Conservation (phyloP, 2,113 vertebrate genomes). For the Engraulis encrasicolus region DNA sequence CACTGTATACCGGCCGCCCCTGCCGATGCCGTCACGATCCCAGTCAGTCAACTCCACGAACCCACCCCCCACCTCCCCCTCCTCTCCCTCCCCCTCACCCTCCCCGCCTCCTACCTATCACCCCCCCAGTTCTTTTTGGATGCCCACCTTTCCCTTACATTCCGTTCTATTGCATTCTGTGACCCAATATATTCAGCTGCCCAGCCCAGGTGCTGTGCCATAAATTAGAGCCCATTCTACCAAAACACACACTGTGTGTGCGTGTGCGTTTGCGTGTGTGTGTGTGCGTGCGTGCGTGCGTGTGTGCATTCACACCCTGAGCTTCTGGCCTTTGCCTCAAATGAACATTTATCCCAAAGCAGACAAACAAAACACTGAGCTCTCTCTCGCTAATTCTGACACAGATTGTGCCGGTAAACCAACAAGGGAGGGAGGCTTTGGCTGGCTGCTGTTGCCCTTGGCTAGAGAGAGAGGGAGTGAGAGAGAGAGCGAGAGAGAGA, state of each 20-base stretch:
- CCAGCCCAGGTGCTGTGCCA: neutral
- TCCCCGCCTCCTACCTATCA: neutral
- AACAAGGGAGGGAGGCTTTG: neutral
- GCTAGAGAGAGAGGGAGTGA: neutral
- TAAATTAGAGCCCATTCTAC: constrained; percentile 16
- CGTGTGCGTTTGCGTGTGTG: no score
- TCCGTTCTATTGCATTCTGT: neutral
- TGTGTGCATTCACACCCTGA: neutral
- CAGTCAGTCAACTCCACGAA: no score
- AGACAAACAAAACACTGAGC: constrained; percentile 15
- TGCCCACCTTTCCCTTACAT: neutral
- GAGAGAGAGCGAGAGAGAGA: no score
- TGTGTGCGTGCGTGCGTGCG: no score
- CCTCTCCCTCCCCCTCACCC: neutral
- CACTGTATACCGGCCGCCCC: neutral
- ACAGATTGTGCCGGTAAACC: neutral
- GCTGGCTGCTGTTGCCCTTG: neutral
- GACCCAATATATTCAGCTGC: constrained; percentile 10
- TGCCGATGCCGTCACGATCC: no score
- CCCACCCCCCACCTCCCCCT: neutral
- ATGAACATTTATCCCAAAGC: constrained; percentile 6
- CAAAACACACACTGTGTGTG: neutral
- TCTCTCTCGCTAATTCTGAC: neutral
- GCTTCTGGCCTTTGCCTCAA: neutral
- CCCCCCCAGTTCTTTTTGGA: neutral